Base-by-base conservation (phyloP, 1,140 invertebrate genomes). In the Andrena cerasifolii region DNA sequence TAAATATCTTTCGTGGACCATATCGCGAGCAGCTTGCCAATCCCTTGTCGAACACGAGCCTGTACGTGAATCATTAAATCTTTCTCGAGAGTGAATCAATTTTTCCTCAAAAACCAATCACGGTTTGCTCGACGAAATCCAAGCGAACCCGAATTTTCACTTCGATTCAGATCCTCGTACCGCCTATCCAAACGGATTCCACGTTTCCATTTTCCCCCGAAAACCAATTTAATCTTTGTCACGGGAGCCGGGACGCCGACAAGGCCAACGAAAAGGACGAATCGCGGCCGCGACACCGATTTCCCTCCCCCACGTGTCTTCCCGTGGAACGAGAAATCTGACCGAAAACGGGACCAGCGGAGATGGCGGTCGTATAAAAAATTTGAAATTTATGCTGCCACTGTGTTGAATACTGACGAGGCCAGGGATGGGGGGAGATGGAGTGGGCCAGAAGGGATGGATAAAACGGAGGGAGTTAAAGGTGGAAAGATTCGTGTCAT, bases 331-430 rank as follows among this genome's bases (percentile, higher is more conserved):
- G 58, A 54, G 33, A 74, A 56, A 47, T 67, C 62, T 67, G 63
- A 47, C 51, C 49, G 26, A 67, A 36, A 66, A 40, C 26, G 12
- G n/a, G 16, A 43, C 10, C 16, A 18, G 21, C n/a, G 24, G n/a
- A 58, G 47, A 26, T 49, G 31, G 51, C 18, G 18, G 3, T 33
- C 3, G 40, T 26, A 51, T 26, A 82, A 82, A 82, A 82, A 82
- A 73, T 73, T 63, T 43, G 26, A 72, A 82, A 83, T 83, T 83
- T 82, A 83, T 83, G 81, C 54, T 68, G 24, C 53, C 33, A 65
- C 65, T 61, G 53, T 28, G 81, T 71, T 65, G 72, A 79, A 70
- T 68, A 75, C 56, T 73, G 72, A 83, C 66, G 70, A 80, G 79
- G 65, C 70, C 47, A 10, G 26, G 33, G n/a, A n/a, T 24, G 3